These are phyloP conservation scores for Andrena trimmerana DNA, from an alignment of 2,888 invertebrate species.

Conservation along the genomic window DNA sequence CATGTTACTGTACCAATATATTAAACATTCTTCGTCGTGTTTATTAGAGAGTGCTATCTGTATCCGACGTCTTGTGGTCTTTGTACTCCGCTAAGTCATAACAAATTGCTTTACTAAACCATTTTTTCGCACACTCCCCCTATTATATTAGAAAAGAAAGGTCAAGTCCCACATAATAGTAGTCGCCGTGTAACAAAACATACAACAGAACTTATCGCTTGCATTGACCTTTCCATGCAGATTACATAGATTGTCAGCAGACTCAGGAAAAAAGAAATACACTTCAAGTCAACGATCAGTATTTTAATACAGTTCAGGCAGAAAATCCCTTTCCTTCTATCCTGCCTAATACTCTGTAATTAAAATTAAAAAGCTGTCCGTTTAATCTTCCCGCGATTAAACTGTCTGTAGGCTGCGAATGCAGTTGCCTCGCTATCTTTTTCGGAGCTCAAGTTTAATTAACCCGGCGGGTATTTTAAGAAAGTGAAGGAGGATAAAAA, in stretches of 20 bases:
- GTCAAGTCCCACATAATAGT: conserved; percentile 31
- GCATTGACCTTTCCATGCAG: conserved; percentile 54
- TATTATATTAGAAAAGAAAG: conserved; percentile 32
- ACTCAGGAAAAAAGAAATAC: conserved; percentile 1
- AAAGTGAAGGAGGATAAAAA: background rate
- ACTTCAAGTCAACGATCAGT: conserved; percentile 29
- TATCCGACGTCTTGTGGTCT: background rate
- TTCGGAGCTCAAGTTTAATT: conserved; percentile 5
- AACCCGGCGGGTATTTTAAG: conserved; percentile 27
- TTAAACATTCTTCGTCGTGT: background rate
- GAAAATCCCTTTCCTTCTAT: background rate
- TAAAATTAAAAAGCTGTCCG: conserved; percentile 3
- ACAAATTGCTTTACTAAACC: background rate
- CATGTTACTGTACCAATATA: background rate
- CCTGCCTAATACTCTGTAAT: conserved; percentile 8
- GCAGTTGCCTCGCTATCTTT: conserved; percentile 9
- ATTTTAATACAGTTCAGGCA: conserved; percentile 24
- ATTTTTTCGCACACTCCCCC: background rate
- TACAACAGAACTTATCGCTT: conserved; percentile 47
- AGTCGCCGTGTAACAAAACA: conserved; percentile 19
- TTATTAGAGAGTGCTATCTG: background rate
- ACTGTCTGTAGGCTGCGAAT: background rate
- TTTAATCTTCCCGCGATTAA: background rate
- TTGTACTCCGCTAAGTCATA: background rate
- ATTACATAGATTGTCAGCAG: conserved; percentile 43